phyloP scores from a whole-genome alignment of 1,140 invertebrate species.

The Pseudomyrmex gracilis region DNA sequence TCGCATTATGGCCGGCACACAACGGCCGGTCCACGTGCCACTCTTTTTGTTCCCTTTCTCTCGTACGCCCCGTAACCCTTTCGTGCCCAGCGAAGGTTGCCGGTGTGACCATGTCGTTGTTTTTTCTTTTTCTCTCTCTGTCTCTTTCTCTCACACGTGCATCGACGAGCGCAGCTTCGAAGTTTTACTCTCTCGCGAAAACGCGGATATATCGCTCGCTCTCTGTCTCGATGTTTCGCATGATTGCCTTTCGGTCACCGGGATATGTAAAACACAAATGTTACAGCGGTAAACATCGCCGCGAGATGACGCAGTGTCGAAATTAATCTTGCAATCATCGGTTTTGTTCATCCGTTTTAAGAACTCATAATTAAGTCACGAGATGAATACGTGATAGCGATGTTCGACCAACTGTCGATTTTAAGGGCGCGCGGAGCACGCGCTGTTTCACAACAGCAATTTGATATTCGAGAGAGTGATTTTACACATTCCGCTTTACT shows the following conservation, averaged over 20 bases:
- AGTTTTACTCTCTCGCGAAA: constrained; percentile 36
- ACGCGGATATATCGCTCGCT: neutral
- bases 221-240: constrained; percentile 15
- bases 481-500: neutral
- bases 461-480: neutral
- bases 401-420: too few relatives aligned
- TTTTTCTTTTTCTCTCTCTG: constrained; percentile 29
- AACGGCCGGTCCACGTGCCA: constrained; percentile 36
- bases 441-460: too few relatives aligned
- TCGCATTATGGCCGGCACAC: constrained; percentile 66
- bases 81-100: constrained; percentile 50
- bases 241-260: too few relatives aligned
- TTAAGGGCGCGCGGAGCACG: too few relatives aligned
- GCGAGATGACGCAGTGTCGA: too few relatives aligned
- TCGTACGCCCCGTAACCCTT: constrained; percentile 46
- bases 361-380: too few relatives aligned
- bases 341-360: too few relatives aligned
- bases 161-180: constrained; percentile 21
- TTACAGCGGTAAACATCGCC: neutral
- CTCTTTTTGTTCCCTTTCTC: constrained; percentile 26
- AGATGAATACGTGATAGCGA: too few relatives aligned
- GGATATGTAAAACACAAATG: too few relatives aligned
- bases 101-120: constrained; percentile 40
- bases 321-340: too few relatives aligned
- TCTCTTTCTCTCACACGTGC: constrained; percentile 17